phyloP scores from a whole-genome alignment of 2,888 invertebrate species.

The Rotaria sp. region DNA sequence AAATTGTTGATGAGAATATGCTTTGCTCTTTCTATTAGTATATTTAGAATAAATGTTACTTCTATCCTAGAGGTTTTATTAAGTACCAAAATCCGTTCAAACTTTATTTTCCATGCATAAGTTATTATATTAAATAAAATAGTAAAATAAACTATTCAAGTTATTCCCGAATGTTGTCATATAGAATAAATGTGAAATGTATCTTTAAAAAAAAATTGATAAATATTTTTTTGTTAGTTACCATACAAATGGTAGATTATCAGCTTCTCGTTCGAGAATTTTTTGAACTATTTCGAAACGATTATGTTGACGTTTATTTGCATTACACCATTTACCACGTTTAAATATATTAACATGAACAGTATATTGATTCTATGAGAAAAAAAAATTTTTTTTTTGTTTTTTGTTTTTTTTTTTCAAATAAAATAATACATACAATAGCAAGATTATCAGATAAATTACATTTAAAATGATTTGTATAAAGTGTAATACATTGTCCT shows the following conservation, averaged over 20 bases:
- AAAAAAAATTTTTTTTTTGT: not conserved
- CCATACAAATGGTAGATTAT: conserved; percentile 11
- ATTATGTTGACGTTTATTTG: not conserved
- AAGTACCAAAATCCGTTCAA: too few species aligned
- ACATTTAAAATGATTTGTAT: conserved; percentile 26
- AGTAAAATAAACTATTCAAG: too few species aligned
- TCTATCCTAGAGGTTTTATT: too few species aligned
- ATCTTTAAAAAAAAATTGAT: too few species aligned
- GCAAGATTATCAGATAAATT: conserved; percentile 16
- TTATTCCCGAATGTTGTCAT: too few species aligned
- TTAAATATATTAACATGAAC: not conserved
- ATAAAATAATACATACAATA: not conserved
- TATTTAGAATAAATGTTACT: too few species aligned
- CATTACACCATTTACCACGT: conserved; percentile 26
- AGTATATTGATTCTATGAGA: not conserved
- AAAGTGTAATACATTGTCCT: not conserved
- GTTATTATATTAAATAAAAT: too few species aligned
- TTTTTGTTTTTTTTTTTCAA: not conserved
- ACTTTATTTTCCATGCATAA: too few species aligned
- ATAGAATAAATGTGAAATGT: too few species aligned
- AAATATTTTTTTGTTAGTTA: not conserved
- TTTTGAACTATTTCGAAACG: conserved; percentile 19
- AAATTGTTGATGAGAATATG: too few species aligned
- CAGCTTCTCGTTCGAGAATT: not conserved
- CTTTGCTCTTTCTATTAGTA: too few species aligned